These are phyloP conservation scores for Apostichopus californicus DNA, from an alignment of 35 echinoderm and acorn worm genomes.

Conservation along the genomic window DNA sequence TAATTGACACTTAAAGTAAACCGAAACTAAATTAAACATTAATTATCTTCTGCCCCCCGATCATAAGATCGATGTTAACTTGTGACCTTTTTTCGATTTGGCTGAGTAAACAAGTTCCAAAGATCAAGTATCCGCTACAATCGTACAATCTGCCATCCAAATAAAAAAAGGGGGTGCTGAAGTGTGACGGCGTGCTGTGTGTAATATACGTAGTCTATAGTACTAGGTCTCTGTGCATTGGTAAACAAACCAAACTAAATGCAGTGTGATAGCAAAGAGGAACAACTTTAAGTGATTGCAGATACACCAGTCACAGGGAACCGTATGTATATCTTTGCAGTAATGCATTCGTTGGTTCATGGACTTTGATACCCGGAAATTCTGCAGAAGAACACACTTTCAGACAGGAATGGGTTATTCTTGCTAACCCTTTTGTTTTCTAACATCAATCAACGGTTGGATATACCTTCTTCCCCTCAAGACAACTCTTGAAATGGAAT, in stretches of 20 bases:
- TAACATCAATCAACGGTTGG: no score
- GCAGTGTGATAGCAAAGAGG: neutral
- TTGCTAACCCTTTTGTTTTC: no score
- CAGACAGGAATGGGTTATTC: no score
- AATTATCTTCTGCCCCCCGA: no score
- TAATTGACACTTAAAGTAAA: no score
- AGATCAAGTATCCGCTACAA: neutral
- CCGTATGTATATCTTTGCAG: neutral
- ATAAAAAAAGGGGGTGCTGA: neutral
- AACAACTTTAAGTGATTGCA: neutral
- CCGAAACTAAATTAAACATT: no score
- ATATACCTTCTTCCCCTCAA: no score
- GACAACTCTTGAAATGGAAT: no score
- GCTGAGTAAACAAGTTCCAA: conserved; percentile 2
- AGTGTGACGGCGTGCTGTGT: neutral
- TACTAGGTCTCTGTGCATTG: neutral
- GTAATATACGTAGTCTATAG: neutral
- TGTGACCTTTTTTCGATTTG: neutral
- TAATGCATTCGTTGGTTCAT: neutral
- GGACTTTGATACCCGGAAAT: neutral
- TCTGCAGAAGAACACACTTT: neutral
- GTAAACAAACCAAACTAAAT: neutral
- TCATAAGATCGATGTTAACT: no score
- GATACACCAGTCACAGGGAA: no score
- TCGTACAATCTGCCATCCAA: neutral